Conservation (phyloP, 2,113 vertebrate species). For the Oenanthe oenanthe region DNA sequence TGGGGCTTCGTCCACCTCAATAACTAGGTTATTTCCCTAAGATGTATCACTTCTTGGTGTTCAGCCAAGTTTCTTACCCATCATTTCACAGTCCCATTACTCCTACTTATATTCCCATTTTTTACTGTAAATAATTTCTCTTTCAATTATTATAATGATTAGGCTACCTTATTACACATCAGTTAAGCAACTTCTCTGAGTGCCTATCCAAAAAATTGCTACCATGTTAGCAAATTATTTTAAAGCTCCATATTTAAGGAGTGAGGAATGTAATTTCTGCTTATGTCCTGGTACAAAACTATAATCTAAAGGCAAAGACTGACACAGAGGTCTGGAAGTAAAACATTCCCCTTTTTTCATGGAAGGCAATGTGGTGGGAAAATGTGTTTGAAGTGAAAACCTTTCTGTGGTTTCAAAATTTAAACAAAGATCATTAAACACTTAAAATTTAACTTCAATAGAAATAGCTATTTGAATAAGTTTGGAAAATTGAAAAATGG, state of each 20-base stretch:
- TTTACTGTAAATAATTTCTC: conserved; percentile 68
- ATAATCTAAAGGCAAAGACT: not conserved
- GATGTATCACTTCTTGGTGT: conserved; percentile 33
- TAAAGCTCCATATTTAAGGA: not conserved
- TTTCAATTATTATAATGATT: conserved; percentile 59
- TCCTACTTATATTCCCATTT: conserved; percentile 59
- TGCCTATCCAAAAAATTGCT: not conserved
- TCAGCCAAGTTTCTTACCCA: conserved; percentile 52
- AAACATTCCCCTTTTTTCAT: not conserved
- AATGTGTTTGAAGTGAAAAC: not conserved
- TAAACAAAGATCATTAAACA: not conserved
- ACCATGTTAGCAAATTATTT: not conserved
- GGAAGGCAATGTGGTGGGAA: not conserved
- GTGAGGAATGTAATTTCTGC: not conserved
- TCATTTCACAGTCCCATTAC: conserved; percentile 53
- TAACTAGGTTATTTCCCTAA: conserved; percentile 39
- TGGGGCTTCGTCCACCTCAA: not conserved
- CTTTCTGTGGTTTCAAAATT: not conserved
- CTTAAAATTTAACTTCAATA: not conserved
- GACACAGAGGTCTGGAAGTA: not conserved
- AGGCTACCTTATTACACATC: conserved; percentile 21
- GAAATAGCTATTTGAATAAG: not conserved
- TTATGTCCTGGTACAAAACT: not conserved
- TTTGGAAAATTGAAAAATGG: not conserved
- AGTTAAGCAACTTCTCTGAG: not conserved